A percentile compares a stretch with the other conserved stretches of the same genome.
Evolutionary conservation across 2,113 vertebrate species (phyloP).

Genomic region (Todiramphus saurophagus): DNA sequence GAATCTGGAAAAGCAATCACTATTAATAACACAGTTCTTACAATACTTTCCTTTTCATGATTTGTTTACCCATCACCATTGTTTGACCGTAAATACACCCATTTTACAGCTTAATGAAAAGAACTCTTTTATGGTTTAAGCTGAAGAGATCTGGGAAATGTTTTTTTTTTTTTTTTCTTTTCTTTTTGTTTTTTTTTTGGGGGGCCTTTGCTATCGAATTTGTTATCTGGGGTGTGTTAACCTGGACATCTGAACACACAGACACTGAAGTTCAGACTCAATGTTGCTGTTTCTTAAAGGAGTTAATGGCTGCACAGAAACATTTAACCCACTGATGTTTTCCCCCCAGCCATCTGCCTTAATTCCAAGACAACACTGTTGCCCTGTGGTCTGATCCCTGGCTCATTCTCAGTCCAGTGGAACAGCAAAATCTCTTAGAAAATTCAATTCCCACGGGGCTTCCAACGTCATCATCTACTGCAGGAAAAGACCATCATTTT

Average conservation of each 20-base stretch:
- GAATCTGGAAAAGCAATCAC: neutral
- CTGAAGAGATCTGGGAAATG: neutral
- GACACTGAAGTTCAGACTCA: neutral
- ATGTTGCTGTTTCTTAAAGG: neutral
- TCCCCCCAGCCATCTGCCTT: neutral
- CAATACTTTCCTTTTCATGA: neutral
- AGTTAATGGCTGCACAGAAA: neutral
- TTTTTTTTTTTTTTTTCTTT: neutral
- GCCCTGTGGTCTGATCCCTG: neutral
- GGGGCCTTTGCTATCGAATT: neutral
- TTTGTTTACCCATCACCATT: neutral
- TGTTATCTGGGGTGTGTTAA: neutral
- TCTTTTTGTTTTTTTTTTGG: neutral
- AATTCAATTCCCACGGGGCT: constrained; percentile 9
- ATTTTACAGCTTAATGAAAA: constrained; percentile 12
- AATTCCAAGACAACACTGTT: neutral
- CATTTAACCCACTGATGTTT: neutral
- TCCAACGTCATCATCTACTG: neutral
- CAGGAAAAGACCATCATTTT: constrained; percentile 42
- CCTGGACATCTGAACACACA: neutral
- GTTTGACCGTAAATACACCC: neutral
- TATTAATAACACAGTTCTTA: neutral
- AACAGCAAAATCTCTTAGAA: constrained; percentile 27
- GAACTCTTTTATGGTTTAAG: neutral
- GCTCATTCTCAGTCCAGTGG: neutral